phyloP scores from a whole-genome alignment of 2,113 vertebrate species.

The Alouatta palliata region DNA sequence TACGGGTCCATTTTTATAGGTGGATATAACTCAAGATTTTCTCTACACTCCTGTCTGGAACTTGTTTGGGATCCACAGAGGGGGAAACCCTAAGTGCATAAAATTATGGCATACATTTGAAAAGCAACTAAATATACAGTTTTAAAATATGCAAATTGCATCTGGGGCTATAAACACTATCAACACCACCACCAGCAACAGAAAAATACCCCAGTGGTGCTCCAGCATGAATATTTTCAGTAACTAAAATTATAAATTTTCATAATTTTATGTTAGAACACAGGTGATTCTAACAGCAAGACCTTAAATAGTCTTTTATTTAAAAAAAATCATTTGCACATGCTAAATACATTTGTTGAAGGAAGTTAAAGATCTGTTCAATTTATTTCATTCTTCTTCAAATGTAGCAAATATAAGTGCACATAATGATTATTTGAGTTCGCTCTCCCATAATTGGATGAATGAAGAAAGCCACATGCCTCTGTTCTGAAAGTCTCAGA shows the following conservation, averaged over 20 bases:
- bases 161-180: not conserved
- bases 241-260: not conserved
- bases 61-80: not conserved
- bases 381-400: not conserved
- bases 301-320: not conserved
- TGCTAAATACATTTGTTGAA: not conserved
- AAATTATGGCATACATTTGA: not conserved
- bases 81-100: not conserved
- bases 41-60: not conserved
- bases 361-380: not conserved
- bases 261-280: not conserved
- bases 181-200: not conserved
- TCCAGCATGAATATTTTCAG: not conserved
- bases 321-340: not conserved
- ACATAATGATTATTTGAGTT: not conserved
- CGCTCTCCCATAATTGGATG: not conserved
- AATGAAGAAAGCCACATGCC: not conserved
- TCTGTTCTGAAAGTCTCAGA: not conserved
- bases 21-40: not conserved
- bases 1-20: not conserved
- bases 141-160: not conserved
- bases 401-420: not conserved
- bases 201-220: not conserved
- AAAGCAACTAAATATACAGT: not conserved
- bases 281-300: not conserved